Evolutionary conservation across 2,888 invertebrate species (phyloP), one percentile per base, ranked within the genome.

Genomic region (Nasonia oneida): DNA sequence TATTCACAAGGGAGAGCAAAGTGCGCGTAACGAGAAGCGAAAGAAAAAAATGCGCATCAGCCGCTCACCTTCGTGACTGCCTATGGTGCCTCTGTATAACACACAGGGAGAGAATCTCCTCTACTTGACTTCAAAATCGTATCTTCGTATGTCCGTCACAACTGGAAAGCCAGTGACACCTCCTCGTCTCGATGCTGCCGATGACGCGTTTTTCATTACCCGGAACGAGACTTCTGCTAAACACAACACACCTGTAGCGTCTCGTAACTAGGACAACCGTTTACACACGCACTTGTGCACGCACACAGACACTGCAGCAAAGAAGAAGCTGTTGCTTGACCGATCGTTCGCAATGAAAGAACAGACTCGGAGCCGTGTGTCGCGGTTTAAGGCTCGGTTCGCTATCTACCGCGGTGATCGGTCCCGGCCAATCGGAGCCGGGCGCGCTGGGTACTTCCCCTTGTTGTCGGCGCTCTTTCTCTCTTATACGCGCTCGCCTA

Each of bases 401-500:
- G 74, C 50, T 78, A 47, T 73, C 74, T 64, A 29, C 23, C 39
- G 70, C 50, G 14, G 57, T 29, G 50, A 84, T 76, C 53, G 77
- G 39, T 50, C 29, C 50, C 74, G 50, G 42, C 78, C 85, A 85
- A 85, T 85, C 73, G 67, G 8, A 61, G 78, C 10, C 8, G 29
- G 2, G 74, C 12, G 53, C 23, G 73, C 4, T 42, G 53, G 77
- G 85, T 85, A 77, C 71, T 82, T 78, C 85, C 82, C 85, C 81
- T 78, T 23, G 70, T 10, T 64, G 33, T 6, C 33, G 61, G 3
- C 47, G 23, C 73, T 75, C 67, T 74, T 12, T 82, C 71, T 47
- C 76, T 18, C 50, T 57, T 42, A 1, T 12, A 29, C 33, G 42
- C 73, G 29, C 61, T n/a, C 74, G 18, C 39, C 61, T 53, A 15